phyloP scores from a whole-genome alignment of 2,888 invertebrate genomes.

The Meganola albula region DNA sequence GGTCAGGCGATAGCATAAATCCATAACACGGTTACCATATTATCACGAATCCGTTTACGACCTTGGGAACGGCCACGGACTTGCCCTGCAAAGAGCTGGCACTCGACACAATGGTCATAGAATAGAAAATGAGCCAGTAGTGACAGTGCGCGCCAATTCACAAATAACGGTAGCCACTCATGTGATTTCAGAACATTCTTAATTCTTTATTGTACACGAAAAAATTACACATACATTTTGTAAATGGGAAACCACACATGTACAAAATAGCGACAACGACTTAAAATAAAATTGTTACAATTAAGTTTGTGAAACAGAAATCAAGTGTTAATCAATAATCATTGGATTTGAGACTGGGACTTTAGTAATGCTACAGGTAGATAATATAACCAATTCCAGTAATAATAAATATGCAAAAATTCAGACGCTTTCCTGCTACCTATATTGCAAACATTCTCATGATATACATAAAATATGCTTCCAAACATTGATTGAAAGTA shows the following conservation, averaged over 20 bases:
- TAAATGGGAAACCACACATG: too few relatives aligned
- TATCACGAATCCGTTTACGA: conserved; percentile 50
- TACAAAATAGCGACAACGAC: too few relatives aligned
- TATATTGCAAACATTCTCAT: conserved; percentile 28
- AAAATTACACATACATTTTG: too few relatives aligned
- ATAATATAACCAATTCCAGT: conserved; percentile 4
- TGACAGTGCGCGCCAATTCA: conserved; percentile 9
- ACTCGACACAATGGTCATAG: conserved; percentile 38
- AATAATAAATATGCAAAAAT: too few relatives aligned
- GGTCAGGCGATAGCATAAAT: conserved; percentile 42
- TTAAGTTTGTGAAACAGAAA: too few relatives aligned
- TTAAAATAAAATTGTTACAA: too few relatives aligned
- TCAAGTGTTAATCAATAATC: too few relatives aligned
- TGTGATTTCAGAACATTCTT: conserved; percentile 12
- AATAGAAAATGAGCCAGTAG: conserved; percentile 39
- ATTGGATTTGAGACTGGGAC: too few relatives aligned
- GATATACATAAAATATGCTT: conserved; percentile 30
- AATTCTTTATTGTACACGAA: too few relatives aligned
- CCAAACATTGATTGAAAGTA: conserved; percentile 30
- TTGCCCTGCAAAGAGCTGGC: conserved; percentile 32
- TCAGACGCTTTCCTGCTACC: conserved; percentile 13
- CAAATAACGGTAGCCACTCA: conserved; percentile 22
- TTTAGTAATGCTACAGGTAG: too few relatives aligned
- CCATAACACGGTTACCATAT: conserved; percentile 51
- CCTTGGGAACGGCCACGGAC: conserved; percentile 49